Base-by-base conservation (phyloP, 2,113 vertebrate genomes). In the Penelope pileata region DNA sequence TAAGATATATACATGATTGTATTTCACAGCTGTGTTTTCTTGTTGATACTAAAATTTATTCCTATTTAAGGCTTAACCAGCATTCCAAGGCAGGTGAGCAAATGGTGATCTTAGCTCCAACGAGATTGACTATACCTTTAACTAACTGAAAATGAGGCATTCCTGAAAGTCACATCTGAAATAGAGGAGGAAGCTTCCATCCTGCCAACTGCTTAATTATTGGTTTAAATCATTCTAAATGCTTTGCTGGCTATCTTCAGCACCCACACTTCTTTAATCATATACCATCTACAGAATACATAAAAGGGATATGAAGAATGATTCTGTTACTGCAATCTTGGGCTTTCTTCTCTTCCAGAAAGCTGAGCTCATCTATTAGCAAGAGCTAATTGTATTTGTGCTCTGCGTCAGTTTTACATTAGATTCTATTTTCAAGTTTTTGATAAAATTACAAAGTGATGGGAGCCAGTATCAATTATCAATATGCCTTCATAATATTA, bases 221-320 rank as follows among this genome's bases (percentile, higher is more conserved):
- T 79, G 66, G 36, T 22, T 90, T 79, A 83, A 89, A 90, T 86
- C 10, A 78, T 36, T 80, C 50, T 42, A 56, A 76, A 83, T 29
- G 15, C 74, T 91, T 90, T 88, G 34, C 67, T 90, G 87, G 59
- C 78, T 90, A 51, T 67, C 54, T 80, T 74, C 19, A 86, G 75
- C 56, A 80, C 54, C 69, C 47, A 10, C 59, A 47, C 63, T 92
- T 89, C 75, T 48, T 90, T 83, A 84, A 70, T 83, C 72, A 67
- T 19, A 77, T 17, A 30, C 47, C 14, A 16, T 42, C 54, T 74
- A 59, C 24, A n/a, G 26, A 29, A 23, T 23, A 40, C 34, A 79
- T 10, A 45, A 68, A 83, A 87, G 27, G 36, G 19, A 45, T 34
- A 62, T 45, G 72, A 88, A 89, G 50, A 72, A 88, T 0, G 0